These are phyloP conservation scores for Pecten maximus DNA, from an alignment of 2,888 invertebrate genomes.

Conservation along the genomic window DNA sequence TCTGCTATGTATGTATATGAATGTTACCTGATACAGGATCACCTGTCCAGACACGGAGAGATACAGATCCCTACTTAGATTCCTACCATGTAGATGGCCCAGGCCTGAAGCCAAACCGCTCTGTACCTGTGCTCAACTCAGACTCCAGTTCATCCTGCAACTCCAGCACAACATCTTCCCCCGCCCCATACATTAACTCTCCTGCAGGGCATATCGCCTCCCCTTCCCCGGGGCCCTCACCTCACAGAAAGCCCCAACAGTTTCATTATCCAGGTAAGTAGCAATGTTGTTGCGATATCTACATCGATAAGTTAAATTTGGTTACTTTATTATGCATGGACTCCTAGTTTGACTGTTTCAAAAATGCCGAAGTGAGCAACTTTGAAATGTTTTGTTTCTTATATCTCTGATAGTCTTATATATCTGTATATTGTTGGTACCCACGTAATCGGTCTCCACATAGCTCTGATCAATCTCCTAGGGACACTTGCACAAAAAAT, in stretches of 20 bases:
- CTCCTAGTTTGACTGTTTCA: no score
- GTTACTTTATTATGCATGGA: no score
- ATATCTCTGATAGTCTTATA: no score
- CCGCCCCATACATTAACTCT: conserved; percentile 86
- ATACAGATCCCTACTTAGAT: conserved; percentile 35
- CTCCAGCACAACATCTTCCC: conserved; percentile 97
- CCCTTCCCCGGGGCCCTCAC: conserved; percentile 80
- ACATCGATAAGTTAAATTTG: no score
- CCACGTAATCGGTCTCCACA: no score
- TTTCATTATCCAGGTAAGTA: conserved; percentile 90
- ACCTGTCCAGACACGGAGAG: conserved; percentile 38
- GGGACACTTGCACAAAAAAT: no score
- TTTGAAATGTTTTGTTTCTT: no score
- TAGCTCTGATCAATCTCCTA: no score
- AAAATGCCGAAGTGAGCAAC: no score
- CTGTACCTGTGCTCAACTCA: conserved; percentile 64
- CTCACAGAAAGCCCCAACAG: conserved; percentile 78
- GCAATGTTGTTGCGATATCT: no score
- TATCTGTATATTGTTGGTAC: no score
- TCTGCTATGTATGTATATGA: no score
- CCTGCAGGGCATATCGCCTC: conserved; percentile 83
- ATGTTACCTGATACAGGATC: conserved; percentile 43
- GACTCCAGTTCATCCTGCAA: conserved; percentile 94
- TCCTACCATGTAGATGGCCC: conserved; percentile 9
- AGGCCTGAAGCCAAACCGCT: conserved; percentile 47